These are phyloP conservation scores for Nomada flava DNA, from an alignment of 2,888 invertebrate genomes.

Conservation along the genomic window DNA sequence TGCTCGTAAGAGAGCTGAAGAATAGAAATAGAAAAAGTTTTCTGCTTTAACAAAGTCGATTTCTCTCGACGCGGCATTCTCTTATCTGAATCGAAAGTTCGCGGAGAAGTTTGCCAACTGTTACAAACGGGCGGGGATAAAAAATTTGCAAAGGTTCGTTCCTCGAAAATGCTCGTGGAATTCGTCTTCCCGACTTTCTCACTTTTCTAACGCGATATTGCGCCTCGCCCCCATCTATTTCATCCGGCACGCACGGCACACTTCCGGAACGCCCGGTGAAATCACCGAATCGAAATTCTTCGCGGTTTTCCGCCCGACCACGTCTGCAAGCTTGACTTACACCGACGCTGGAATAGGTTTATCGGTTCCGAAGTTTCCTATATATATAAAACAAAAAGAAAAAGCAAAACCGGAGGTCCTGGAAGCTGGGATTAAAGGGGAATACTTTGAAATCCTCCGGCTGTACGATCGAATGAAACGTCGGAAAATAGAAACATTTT, in stretches of 20 bases:
- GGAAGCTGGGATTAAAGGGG: neutral
- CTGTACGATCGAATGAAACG: neutral
- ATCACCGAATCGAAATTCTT: constrained; percentile 20
- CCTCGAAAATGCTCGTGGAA: neutral
- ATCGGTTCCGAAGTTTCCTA: too few relatives aligned
- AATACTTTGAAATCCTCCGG: neutral
- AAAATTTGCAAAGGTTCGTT: neutral
- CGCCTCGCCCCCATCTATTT: neutral
- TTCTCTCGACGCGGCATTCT: too few relatives aligned
- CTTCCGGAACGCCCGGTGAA: constrained; percentile 16
- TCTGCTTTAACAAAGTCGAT: too few relatives aligned
- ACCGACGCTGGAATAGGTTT: neutral
- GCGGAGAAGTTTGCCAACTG: too few relatives aligned
- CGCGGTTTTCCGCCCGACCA: too few relatives aligned
- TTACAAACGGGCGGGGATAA: too few relatives aligned
- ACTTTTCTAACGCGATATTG: constrained; percentile 1
- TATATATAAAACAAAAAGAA: neutral
- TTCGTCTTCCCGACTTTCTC: neutral
- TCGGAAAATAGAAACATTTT: neutral
- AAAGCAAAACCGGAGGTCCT: neutral
- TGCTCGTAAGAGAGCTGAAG: too few relatives aligned
- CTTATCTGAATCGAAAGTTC: neutral
- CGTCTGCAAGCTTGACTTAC: neutral
- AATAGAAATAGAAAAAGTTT: too few relatives aligned
- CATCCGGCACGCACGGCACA: constrained; percentile 11